Percentiles rank a stretch among this genome's conserved stretches.
Evolutionary conservation across 2,888 invertebrate species (phyloP).

Genomic region (Athripsodes cinereus): DNA sequence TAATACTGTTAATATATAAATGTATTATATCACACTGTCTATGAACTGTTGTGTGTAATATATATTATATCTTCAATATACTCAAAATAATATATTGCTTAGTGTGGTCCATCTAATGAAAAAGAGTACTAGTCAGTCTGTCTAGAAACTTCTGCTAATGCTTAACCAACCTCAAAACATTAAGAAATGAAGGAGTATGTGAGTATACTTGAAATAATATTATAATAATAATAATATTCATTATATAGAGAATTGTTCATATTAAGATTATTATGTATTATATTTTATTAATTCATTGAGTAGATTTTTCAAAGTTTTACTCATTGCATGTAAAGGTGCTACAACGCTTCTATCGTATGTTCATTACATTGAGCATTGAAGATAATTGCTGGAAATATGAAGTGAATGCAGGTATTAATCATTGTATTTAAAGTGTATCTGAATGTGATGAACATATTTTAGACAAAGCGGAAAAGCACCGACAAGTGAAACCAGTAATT

Average conservation of each 20-base stretch:
- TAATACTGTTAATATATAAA: neutral
- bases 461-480: neutral
- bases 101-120: too few species aligned
- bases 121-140: too few species aligned
- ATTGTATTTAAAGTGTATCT: neutral
- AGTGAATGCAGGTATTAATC: too few species aligned
- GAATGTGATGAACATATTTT: neutral
- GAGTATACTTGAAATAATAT: too few species aligned
- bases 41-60: neutral
- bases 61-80: neutral
- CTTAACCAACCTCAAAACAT: too few species aligned
- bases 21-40: too few species aligned
- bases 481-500: neutral
- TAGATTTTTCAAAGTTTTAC: constrained; percentile 25
- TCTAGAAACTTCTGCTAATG: too few species aligned
- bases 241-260: constrained; percentile 5
- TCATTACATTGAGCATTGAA: constrained; percentile 6
- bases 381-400: too few species aligned
- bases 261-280: constrained; percentile 15
- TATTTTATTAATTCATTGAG: constrained; percentile 20
- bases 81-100: too few species aligned
- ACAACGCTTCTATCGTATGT: constrained; percentile 7
- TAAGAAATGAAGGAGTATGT: too few species aligned
- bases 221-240: too few species aligned
- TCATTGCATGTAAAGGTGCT: constrained; percentile 24